phyloP scores from a whole-genome alignment of 2,113 vertebrate species.

The Neolamprologus longior region DNA sequence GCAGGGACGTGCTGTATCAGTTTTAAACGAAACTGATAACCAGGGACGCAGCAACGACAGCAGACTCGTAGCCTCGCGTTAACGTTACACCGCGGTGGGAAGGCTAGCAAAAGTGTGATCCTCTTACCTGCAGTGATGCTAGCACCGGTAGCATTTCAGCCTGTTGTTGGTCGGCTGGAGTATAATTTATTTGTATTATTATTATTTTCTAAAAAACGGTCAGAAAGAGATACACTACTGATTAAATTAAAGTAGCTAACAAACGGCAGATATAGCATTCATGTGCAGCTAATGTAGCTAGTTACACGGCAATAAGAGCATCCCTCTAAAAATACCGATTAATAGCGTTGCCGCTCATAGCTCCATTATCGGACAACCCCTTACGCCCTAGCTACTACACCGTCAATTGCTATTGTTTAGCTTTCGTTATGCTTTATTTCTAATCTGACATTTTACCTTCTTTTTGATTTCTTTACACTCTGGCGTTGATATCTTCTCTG shows the following conservation, averaged over 20 bases:
- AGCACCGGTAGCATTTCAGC: neutral
- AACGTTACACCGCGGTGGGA: neutral
- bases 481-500: neutral
- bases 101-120: neutral
- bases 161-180: neutral
- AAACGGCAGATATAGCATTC: neutral
- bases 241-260: neutral
- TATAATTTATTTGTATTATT: neutral
- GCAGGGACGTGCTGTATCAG: neutral
- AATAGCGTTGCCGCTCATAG: neutral
- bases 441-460: neutral
- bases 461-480: neutral
- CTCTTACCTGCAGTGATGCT: neutral
- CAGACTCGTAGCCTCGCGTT: neutral
- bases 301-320: neutral
- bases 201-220: neutral
- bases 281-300: neutral
- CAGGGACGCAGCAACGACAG: neutral
- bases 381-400: neutral
- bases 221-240: neutral
- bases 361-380: conserved; percentile 8
- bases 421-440: neutral
- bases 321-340: neutral
- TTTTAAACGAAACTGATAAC: neutral
- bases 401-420: neutral